phyloP scores from a whole-genome alignment of 2,888 invertebrate genomes.

The Gortyna flavago region DNA sequence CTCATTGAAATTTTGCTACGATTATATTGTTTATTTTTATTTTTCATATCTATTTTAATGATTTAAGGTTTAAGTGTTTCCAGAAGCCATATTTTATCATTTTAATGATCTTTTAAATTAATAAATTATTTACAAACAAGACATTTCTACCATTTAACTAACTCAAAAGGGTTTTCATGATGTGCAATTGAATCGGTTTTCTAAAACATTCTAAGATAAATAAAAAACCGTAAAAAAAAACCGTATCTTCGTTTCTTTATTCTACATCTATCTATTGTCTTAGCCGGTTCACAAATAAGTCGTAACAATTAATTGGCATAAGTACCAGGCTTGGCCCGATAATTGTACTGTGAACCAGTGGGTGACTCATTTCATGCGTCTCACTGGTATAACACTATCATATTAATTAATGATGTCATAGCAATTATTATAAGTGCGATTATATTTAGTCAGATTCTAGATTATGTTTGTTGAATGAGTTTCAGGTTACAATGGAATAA shows the following conservation, averaged over 20 bases:
- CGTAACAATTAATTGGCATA: slow-evolving; percentile 86
- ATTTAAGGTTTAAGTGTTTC: neutral
- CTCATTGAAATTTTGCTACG: neutral
- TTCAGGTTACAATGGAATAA: slow-evolving; percentile 47
- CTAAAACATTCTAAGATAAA: neutral
- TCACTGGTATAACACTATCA: slow-evolving; percentile 56
- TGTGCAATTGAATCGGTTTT: neutral
- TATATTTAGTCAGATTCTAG: slow-evolving; percentile 64
- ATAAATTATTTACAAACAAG: neutral
- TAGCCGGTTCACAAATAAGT: slow-evolving; percentile 73
- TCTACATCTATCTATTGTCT: slow-evolving; percentile 67
- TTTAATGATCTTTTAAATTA: neutral
- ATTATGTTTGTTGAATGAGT: slow-evolving; percentile 51
- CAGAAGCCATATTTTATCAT: neutral
- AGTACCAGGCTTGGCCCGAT: slow-evolving; percentile 83
- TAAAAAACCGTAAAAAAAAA: neutral
- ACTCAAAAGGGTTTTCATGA: neutral
- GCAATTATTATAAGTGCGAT: slow-evolving; percentile 62
- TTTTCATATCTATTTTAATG: neutral
- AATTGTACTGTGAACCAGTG: slow-evolving; percentile 80
- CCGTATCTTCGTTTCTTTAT: slow-evolving; percentile 37
- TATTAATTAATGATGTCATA: slow-evolving; percentile 68
- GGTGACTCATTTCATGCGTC: slow-evolving; percentile 70
- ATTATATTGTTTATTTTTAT: neutral
- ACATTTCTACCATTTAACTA: neutral